Evolutionary conservation across 2,113 vertebrate genomes (phyloP).

Genomic region (Monopterus albus): DNA sequence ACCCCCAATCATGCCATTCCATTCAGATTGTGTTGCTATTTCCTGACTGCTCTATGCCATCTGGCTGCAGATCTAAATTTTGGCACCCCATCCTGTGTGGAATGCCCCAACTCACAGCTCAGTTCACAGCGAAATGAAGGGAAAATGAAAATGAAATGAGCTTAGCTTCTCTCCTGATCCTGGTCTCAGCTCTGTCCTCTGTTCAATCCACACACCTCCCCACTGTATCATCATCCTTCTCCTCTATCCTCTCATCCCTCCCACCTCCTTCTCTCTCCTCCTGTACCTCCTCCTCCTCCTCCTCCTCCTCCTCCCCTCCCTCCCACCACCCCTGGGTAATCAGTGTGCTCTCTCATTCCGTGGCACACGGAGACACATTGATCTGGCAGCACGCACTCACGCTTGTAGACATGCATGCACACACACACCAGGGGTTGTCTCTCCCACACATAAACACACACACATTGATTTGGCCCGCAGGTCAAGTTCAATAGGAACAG

Average conservation of each 20-base stretch:
- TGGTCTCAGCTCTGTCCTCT: conserved; percentile 70
- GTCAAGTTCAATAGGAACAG: conserved; percentile 86
- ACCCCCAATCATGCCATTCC: conserved; percentile 49
- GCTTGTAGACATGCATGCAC: conserved; percentile 19
- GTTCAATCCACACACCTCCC: conserved; percentile 64
- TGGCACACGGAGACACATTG: conserved; percentile 85
- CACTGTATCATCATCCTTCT: conserved; percentile 64
- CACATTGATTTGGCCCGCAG: conserved; percentile 84
- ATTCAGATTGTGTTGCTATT: conserved; percentile 61
- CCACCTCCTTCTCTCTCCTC: conserved; percentile 10
- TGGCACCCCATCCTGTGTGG: conserved; percentile 64
- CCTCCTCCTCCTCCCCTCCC: conserved; percentile 13
- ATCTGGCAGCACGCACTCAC: conserved; percentile 72
- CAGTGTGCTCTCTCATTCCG: conserved; percentile 84
- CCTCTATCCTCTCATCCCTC: conserved; percentile 55
- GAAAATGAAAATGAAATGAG: conserved; percentile 81
- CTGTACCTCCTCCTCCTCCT: not conserved
- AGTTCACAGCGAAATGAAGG: conserved; percentile 65
- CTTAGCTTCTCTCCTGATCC: conserved; percentile 71
- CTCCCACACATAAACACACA: conserved; percentile 62
- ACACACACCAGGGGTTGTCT: conserved; percentile 33
- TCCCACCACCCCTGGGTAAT: conserved; percentile 80
- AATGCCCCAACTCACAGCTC: conserved; percentile 61
- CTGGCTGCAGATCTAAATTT: conserved; percentile 69
- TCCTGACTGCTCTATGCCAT: conserved; percentile 73